Conservation (phyloP, 2,888 invertebrate genomes). For the Aphodius sticticus region DNA sequence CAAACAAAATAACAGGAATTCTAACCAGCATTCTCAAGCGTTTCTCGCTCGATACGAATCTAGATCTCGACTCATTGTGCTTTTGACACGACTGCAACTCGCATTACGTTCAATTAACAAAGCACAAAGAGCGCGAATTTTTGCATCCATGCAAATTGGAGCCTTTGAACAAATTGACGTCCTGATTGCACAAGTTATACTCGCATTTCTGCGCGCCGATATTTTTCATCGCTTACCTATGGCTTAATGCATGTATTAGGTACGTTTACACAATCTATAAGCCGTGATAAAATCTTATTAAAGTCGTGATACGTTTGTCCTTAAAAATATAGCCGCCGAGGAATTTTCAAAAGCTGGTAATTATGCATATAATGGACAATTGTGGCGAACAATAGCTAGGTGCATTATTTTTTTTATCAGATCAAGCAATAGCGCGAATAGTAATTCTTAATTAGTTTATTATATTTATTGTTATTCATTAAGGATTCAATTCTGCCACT, state of each 20-base stretch:
- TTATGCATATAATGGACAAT: background rate
- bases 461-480: too few species aligned
- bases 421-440: background rate
- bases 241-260: background rate
- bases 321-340: conserved; percentile 9
- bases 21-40: background rate
- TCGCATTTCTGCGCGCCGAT: background rate
- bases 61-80: background rate
- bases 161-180: background rate
- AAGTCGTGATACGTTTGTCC: conserved; percentile 20
- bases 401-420: background rate
- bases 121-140: conserved; percentile 4
- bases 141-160: background rate
- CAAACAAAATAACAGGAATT: too few species aligned
- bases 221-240: background rate
- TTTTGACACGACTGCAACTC: background rate
- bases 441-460: background rate
- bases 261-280: conserved; percentile 4
- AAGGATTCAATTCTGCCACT: too few species aligned
- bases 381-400: background rate
- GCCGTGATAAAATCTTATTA: conserved; percentile 16
- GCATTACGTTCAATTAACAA: background rate
- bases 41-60: background rate
- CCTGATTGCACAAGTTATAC: background rate
- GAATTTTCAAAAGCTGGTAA: background rate